phyloP scores from a whole-genome alignment of 2,797 vertebrate species.

The Vipera ursinii region DNA sequence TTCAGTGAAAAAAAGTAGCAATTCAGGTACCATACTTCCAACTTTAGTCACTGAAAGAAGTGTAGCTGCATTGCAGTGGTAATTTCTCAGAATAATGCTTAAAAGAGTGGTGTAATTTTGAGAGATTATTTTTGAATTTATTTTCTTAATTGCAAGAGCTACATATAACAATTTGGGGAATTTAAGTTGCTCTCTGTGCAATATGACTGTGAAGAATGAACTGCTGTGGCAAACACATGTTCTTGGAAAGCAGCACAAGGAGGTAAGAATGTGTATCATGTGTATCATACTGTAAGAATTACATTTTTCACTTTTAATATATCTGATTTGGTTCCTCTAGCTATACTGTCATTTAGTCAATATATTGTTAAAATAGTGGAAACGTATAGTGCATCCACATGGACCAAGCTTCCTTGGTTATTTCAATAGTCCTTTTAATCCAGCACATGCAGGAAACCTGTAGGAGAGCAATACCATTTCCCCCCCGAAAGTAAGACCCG shows the following conservation, averaged over 20 bases:
- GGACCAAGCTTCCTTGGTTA: background rate
- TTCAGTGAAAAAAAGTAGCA: background rate
- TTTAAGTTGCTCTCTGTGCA: slow-evolving; percentile 85
- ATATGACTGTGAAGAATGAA: slow-evolving; percentile 83
- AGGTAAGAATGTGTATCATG: slow-evolving; percentile 55
- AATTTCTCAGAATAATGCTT: background rate
- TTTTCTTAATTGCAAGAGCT: slow-evolving; percentile 56
- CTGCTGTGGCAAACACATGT: slow-evolving; percentile 90
- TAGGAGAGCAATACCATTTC: background rate
- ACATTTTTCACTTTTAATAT: background rate
- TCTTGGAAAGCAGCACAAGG: slow-evolving; percentile 90
- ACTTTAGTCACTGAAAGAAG: background rate
- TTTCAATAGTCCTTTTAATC: background rate
- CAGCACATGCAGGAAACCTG: background rate
- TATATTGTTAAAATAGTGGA: background rate
- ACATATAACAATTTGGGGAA: slow-evolving; percentile 91
- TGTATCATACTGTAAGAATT: background rate
- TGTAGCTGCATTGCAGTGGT: background rate
- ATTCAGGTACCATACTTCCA: background rate
- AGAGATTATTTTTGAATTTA: background rate
- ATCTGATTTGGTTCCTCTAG: background rate
- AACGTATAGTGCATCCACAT: background rate
- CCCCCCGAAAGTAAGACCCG: too few relatives aligned
- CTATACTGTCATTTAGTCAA: background rate
- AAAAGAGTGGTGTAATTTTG: background rate